Conservation (phyloP, 2,113 vertebrate species). For the Rhipidura dahli region DNA sequence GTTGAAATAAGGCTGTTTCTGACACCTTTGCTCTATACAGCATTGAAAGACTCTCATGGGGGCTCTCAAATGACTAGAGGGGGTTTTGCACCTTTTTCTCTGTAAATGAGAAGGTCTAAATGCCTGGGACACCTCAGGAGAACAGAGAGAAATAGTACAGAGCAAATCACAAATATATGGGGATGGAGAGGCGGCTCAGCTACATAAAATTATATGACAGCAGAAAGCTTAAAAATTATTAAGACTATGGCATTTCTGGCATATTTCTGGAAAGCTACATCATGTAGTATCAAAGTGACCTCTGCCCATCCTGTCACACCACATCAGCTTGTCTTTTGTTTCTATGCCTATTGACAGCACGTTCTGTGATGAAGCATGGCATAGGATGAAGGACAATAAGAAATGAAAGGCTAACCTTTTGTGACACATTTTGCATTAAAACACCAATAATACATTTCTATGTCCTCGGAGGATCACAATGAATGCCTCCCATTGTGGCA, state of each 20-base stretch:
- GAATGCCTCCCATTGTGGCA: not conserved
- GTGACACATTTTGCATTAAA: not conserved
- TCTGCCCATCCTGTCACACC: not conserved
- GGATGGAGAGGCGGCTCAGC: not conserved
- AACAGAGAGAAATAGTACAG: fast-evolving
- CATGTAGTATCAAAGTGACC: not conserved
- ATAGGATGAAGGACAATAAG: not conserved
- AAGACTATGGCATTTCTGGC: not conserved
- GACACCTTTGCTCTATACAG: not conserved
- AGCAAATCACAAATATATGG: not conserved
- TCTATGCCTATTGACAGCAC: not conserved
- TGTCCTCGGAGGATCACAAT: not conserved
- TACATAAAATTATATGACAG: not conserved
- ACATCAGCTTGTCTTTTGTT: constrained; percentile 29
- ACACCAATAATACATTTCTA: not conserved
- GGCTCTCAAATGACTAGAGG: not conserved
- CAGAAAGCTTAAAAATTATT: not conserved
- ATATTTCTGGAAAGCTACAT: not conserved
- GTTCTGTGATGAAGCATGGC: not conserved
- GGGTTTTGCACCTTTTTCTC: not conserved
- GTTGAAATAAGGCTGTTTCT: not conserved
- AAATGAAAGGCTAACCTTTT: constrained; percentile 35
- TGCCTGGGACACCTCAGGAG: not conserved
- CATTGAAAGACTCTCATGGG: not conserved
- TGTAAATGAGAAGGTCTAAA: not conserved